phyloP scores from a whole-genome alignment of 2,113 vertebrate species.

The Epinephelus fuscoguttatus region DNA sequence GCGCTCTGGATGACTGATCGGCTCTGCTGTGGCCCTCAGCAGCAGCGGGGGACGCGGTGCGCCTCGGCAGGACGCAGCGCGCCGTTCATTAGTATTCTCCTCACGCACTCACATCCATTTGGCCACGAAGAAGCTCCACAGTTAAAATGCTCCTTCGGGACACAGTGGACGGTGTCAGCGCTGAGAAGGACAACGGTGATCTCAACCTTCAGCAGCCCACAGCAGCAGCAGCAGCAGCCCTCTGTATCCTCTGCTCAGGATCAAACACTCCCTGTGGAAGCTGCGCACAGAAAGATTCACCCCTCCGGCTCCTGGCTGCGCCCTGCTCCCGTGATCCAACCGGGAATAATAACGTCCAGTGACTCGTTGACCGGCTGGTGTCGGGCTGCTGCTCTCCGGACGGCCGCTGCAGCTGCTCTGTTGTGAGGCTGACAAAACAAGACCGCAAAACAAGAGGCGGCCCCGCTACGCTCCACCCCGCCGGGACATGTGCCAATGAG shows the following conservation, averaged over 20 bases:
- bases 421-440: conserved; percentile 29
- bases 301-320: not conserved
- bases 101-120: conserved; percentile 60
- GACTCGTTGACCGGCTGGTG: not conserved
- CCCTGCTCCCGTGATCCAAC: not conserved
- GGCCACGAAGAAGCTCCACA: conserved; percentile 17
- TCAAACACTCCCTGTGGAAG: not conserved
- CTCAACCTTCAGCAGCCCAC: not conserved
- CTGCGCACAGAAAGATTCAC: not conserved
- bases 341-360: not conserved
- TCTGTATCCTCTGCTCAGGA: not conserved
- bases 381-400: not conserved
- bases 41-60: conserved; percentile 38
- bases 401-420: conserved; percentile 36
- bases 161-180: not conserved
- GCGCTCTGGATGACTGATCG: conserved; percentile 32
- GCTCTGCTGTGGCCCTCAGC: conserved; percentile 59
- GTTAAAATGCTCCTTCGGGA: not conserved
- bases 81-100: conserved; percentile 72
- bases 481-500: conserved; percentile 61
- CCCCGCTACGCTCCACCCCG: conserved; percentile 66
- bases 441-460: conserved; percentile 53
- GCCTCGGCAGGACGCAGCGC: conserved; percentile 61
- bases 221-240: not conserved
- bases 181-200: not conserved